phyloP scores from a whole-genome alignment of 2,888 invertebrate species.

The Tuta absoluta region DNA sequence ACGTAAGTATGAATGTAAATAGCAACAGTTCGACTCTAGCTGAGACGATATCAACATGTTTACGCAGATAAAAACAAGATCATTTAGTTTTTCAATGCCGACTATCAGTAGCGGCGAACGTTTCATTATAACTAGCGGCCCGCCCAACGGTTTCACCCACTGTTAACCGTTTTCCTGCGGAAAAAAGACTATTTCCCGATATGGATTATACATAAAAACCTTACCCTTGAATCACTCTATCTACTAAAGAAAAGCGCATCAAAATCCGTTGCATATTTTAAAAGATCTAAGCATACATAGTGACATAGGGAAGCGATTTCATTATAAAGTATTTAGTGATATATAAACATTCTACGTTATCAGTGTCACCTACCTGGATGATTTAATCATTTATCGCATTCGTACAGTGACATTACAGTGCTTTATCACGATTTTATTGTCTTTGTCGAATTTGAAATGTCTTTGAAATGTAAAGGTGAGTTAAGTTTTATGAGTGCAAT shows the following conservation, averaged over 20 bases:
- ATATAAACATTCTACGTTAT: not conserved
- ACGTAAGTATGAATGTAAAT: not conserved
- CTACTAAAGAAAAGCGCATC: too few relatives aligned
- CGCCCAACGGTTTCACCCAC: too few relatives aligned
- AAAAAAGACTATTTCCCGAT: too few relatives aligned
- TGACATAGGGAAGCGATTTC: too few relatives aligned
- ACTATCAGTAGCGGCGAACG: not conserved
- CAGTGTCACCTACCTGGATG: not conserved
- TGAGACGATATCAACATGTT: constrained; percentile 29
- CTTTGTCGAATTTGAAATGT: constrained; percentile 38
- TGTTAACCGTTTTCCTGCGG: too few relatives aligned
- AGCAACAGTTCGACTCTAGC: not conserved
- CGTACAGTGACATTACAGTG: not conserved
- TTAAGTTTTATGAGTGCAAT: constrained; percentile 35
- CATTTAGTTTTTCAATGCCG: constrained; percentile 19
- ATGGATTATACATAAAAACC: too few relatives aligned
- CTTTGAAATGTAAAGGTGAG: constrained; percentile 49
- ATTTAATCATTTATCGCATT: constrained; percentile 2
- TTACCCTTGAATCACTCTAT: too few relatives aligned
- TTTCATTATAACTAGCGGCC: not conserved
- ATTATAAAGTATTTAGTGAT: too few relatives aligned
- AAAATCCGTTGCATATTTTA: too few relatives aligned
- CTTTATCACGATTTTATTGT: constrained; percentile 1
- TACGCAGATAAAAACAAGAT: constrained; percentile 41
- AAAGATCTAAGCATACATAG: too few relatives aligned